Base-by-base conservation (phyloP, 2,113 vertebrate genomes). In the Neopipo cinnamomea region DNA sequence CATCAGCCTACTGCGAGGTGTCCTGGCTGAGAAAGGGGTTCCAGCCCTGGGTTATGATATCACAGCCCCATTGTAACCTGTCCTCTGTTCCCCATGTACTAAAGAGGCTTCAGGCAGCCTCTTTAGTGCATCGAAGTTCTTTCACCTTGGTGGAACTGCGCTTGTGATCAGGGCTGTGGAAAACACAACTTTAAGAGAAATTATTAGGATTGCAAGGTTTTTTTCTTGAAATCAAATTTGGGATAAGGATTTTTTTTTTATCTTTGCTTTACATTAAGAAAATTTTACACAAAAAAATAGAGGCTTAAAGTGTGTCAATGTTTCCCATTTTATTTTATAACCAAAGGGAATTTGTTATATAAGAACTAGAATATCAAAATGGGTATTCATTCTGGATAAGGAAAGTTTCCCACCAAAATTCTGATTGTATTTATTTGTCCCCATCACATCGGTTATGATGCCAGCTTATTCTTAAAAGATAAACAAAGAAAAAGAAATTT, bases 11-110 rank as follows among this genome's bases (percentile, higher is more conserved):
- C 49, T 3, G 2, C 22, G 47, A 78, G 23, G 11, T 44, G 28
- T 14, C 17, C 50, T 71, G 46, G 12, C 30, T 72, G 24, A 16
- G 12, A 58, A 76, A 76, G 14, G 1, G 1, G 4, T 42, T 52
- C 12, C 12, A 56, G 35, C 21, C 9, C 21, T 20, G 15, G 6
- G 1, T 56, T 89, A 28, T 41, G 35, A 17, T 5, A 7, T 42
- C 31, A 59, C 55, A 70, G 28, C 19, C 19, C 21, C 0, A 1
- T 0, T 6, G 25, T 25, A 49, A 85, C 5, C 6, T 8, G 1
- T 5, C 2, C 19, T 0, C 0, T n/a, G 75, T 67, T 19, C 33
- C 20, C 12, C 23, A 7, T 13, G 31, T 6, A 30, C 28, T 14
- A 8, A 65, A 41, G 8, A 3, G 2, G 1, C 3, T 59, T n/a